Conservation (phyloP, 1,140 invertebrate genomes). For the Cyclina sinensis region DNA sequence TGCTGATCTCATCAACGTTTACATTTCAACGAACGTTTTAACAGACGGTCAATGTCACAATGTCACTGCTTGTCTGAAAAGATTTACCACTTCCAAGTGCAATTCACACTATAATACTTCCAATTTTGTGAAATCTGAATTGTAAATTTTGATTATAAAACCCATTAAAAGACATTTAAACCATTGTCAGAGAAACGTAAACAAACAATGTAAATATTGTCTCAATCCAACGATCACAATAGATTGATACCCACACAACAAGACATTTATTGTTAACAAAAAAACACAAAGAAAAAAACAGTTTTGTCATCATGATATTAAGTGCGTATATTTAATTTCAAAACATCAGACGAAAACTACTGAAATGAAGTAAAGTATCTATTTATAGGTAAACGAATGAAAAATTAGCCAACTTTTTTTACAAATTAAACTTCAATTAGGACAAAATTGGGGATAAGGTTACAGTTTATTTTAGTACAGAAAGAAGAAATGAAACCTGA, state of each 20-base stretch:
- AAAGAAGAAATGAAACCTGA: neutral
- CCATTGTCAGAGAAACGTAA: slow-evolving; percentile 2
- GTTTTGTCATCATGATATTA: slow-evolving; percentile 1
- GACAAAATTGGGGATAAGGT: neutral
- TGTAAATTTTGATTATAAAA: too few species aligned
- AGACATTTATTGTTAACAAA: neutral
- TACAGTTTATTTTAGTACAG: neutral
- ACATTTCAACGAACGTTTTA: too few species aligned
- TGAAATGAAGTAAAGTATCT: neutral
- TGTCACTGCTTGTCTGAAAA: too few species aligned
- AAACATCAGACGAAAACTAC: neutral
- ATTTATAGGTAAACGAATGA: neutral
- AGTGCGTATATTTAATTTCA: neutral
- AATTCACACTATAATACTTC: too few species aligned
- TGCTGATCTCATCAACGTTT: too few species aligned
- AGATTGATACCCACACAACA: neutral
- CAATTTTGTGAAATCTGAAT: too few species aligned
- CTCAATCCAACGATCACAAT: neutral
- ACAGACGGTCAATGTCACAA: too few species aligned
- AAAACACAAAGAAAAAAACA: slow-evolving; percentile 13
- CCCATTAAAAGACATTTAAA: neutral
- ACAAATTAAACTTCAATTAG: neutral
- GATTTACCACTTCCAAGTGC: too few species aligned
- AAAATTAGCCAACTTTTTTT: neutral
- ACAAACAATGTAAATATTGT: slow-evolving; percentile 4